These are phyloP conservation scores for Eurosta solidaginis DNA, from an alignment of 1,140 invertebrate genomes.

Conservation along the genomic window DNA sequence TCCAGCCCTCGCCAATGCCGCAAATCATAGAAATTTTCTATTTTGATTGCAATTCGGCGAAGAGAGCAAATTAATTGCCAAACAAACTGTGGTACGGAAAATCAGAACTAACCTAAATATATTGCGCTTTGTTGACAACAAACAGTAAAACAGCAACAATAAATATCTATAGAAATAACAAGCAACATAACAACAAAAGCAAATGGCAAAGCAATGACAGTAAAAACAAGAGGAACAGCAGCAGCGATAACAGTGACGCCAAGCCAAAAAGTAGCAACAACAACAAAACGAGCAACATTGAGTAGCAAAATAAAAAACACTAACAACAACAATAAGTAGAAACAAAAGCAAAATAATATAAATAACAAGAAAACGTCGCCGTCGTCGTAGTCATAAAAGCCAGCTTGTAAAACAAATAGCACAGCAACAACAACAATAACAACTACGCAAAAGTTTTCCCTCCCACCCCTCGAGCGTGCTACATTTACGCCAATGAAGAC, in stretches of 20 bases:
- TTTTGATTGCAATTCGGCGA: not conserved
- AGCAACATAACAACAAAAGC: not conserved
- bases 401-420: constrained; percentile 53
- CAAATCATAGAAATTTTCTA: constrained; percentile 6
- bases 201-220: not conserved
- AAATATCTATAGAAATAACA: not conserved
- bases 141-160: not conserved
- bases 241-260: constrained; percentile 32
- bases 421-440: constrained; percentile 29
- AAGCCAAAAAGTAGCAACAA: constrained; percentile 37
- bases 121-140: not conserved
- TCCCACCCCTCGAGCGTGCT: too few species aligned
- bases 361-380: too few species aligned
- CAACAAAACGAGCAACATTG: constrained; percentile 18
- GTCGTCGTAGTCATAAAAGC: constrained; percentile 58
- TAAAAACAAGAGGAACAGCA: not conserved
- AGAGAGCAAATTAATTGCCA: not conserved
- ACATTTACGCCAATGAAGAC: too few species aligned
- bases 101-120: not conserved
- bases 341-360: not conserved
- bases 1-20: not conserved
- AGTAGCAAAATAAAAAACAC: not conserved
- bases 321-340: not conserved
- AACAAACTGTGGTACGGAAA: not conserved
- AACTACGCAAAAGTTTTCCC: not conserved